Percentiles rank a stretch among this genome's conserved stretches.
These are phyloP conservation scores for Pandemis cinnamomeana DNA, from an alignment of 2,888 invertebrate species.

Conservation along the genomic window DNA sequence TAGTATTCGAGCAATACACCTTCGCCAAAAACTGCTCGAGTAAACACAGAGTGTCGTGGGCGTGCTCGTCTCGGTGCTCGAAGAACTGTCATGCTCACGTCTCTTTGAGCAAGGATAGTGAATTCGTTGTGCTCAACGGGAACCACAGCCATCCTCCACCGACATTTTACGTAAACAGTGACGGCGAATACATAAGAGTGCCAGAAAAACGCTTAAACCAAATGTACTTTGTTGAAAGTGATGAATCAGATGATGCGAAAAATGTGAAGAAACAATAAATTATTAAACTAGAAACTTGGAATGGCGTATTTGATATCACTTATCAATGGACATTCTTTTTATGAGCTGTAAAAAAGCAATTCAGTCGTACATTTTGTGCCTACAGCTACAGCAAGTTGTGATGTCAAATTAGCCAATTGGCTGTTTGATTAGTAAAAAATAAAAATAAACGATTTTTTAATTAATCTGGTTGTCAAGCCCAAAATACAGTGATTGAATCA, in stretches of 20 bases:
- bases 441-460: too few relatives aligned
- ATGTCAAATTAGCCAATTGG: too few relatives aligned
- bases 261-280: neutral
- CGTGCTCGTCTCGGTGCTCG: slow-evolving; percentile 73
- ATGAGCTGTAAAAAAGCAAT: too few relatives aligned
- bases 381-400: too few relatives aligned
- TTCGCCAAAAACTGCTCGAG: slow-evolving; percentile 65
- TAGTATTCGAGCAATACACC: slow-evolving; percentile 69
- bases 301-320: neutral
- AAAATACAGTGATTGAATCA: too few relatives aligned
- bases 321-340: too few relatives aligned
- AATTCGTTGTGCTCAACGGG: slow-evolving; percentile 56
- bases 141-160: slow-evolving; percentile 70
- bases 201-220: slow-evolving; percentile 46
- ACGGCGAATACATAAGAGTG: slow-evolving; percentile 64
- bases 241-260: slow-evolving; percentile 11
- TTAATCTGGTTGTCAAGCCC: too few relatives aligned
- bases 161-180: slow-evolving; percentile 63
- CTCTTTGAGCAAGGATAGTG: slow-evolving; percentile 56
- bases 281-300: neutral
- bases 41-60: slow-evolving; percentile 62
- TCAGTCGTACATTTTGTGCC: too few relatives aligned
- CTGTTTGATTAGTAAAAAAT: too few relatives aligned
- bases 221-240: slow-evolving; percentile 1
- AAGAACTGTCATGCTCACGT: slow-evolving; percentile 70